Percentiles rank a stretch among this genome's conserved stretches.
Conservation (phyloP, 1,140 invertebrate genomes). For the Nautilus pompilius region DNA sequence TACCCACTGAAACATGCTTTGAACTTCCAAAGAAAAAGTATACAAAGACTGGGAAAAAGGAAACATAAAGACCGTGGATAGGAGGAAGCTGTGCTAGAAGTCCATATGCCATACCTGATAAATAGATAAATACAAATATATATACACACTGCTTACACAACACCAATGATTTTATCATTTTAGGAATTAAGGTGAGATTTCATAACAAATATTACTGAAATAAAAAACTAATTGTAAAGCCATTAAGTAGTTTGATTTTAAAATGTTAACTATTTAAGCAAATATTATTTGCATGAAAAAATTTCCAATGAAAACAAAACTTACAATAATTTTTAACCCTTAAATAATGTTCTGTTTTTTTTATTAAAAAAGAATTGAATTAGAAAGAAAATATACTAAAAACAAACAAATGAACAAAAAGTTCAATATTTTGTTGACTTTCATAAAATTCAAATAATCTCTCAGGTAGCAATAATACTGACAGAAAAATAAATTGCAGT, state of each 20-base stretch:
- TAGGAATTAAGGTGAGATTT: no score
- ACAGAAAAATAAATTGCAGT: not conserved
- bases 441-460: not conserved
- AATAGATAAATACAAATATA: constrained; percentile 4
- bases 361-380: not conserved
- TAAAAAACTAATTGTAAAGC: no score
- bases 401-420: not conserved
- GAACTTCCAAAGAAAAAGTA: constrained; percentile 58
- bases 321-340: no score
- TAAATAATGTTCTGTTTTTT: no score
- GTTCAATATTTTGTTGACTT: not conserved
- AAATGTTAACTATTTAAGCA: no score
- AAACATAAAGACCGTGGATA: constrained; percentile 55
- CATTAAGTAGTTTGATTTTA: no score
- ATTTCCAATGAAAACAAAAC: no score
- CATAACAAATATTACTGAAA: no score
- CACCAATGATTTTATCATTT: no score
- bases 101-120: constrained; percentile 55
- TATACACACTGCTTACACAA: not conserved
- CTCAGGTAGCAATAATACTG: no score
- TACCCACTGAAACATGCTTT: constrained; percentile 53
- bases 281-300: no score
- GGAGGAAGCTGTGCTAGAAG: constrained; percentile 50
- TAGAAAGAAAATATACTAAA: not conserved
- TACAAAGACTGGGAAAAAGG: constrained; percentile 56